A percentile compares a stretch with the other conserved stretches of the same genome.
phyloP scores from a whole-genome alignment of 2,888 invertebrate species.

The Loripinus fragilis region DNA sequence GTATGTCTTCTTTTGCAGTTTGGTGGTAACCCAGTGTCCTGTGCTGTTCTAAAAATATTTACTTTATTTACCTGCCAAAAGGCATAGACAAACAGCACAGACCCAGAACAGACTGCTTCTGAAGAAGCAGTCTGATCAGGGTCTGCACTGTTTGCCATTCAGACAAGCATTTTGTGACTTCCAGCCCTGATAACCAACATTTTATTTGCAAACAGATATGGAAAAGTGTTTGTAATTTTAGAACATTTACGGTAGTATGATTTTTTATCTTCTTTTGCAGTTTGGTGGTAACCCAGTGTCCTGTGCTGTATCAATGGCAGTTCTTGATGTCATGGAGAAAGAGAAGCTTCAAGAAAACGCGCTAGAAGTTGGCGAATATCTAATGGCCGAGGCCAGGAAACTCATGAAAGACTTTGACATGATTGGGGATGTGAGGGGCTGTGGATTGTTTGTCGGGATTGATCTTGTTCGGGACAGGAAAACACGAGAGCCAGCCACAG shows the following conservation, averaged over 20 bases:
- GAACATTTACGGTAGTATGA: too few species aligned
- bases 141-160: too few species aligned
- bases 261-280: constrained; percentile 86
- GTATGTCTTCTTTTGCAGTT: constrained; percentile 88
- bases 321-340: constrained; percentile 95
- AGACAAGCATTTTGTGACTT: too few species aligned
- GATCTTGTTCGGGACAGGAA: constrained; percentile 93
- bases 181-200: too few species aligned
- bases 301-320: constrained; percentile 97
- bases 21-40: constrained; percentile 99
- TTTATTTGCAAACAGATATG: too few species aligned
- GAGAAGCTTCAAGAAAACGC: constrained; percentile 94
- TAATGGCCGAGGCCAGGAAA: constrained; percentile 87
- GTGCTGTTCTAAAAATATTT: too few species aligned
- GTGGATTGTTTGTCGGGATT: constrained; percentile 97
- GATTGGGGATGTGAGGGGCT: constrained; percentile 91
- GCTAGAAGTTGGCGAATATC: constrained; percentile 90
- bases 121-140: too few species aligned
- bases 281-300: constrained; percentile 99
- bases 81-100: too few species aligned
- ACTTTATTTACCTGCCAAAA: too few species aligned
- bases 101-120: too few species aligned
- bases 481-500: constrained; percentile 92
- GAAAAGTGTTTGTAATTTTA: too few species aligned
- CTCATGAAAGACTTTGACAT: constrained; percentile 90